Percentiles rank a stretch among this genome's conserved stretches.
These are phyloP conservation scores for Rhinolophus ferrumequinum DNA, from an alignment of 2,113 vertebrate species.

Conservation along the genomic window DNA sequence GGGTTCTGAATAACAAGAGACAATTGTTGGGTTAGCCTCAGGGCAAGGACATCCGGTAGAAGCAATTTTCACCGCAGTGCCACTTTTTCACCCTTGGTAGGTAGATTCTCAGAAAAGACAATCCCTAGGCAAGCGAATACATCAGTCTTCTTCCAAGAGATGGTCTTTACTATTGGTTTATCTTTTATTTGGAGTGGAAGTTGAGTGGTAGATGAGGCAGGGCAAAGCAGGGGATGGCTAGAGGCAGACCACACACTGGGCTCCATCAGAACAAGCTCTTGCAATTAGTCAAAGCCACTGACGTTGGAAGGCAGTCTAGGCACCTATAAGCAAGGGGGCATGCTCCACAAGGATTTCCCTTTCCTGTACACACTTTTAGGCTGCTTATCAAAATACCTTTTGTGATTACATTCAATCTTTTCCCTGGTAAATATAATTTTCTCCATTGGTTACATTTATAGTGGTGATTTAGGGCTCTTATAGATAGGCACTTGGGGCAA, in stretches of 20 bases:
- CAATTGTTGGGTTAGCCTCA: neutral
- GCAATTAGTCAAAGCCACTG: neutral
- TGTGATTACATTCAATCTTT: neutral
- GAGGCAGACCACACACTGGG: too few relatives aligned
- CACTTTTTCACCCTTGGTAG: neutral
- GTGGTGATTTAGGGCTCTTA: conserved; percentile 46
- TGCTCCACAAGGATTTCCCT: neutral
- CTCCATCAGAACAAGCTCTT: neutral
- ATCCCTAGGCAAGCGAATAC: neutral
- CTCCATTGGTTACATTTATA: conserved; percentile 40
- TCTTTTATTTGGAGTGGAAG: neutral
- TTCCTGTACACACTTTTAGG: neutral
- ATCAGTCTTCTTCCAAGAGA: neutral
- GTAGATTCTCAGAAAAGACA: neutral
- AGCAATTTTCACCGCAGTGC: neutral
- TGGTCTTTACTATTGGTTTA: neutral
- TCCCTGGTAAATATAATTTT: conserved; percentile 51
- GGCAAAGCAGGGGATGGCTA: neutral
- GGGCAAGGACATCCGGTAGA: neutral
- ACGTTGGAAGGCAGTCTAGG: neutral
- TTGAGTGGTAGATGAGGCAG: neutral
- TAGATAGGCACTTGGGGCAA: conserved; percentile 44
- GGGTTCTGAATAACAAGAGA: neutral
- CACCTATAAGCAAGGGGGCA: neutral
- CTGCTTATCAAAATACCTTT: conserved; percentile 30